Evolutionary conservation across 2,797 vertebrate genomes (phyloP).

Genomic region (Tapirus indicus): DNA sequence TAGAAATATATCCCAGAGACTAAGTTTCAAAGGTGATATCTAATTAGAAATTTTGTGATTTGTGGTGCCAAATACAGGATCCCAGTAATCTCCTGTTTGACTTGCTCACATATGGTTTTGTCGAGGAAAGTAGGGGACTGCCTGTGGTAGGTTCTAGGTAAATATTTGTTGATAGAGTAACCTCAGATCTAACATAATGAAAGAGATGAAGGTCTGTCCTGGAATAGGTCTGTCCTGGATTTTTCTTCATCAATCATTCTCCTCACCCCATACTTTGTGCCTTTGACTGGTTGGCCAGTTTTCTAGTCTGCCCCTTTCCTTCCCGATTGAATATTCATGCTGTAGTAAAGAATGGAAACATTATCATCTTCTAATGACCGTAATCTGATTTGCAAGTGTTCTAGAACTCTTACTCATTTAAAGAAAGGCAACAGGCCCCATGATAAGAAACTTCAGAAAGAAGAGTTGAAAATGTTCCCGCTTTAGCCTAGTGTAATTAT

Average conservation of each 20-base stretch:
- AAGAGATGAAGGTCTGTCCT: not conserved
- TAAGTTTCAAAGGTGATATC: not conserved
- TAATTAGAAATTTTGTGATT: conserved; percentile 38
- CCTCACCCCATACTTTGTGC: not conserved
- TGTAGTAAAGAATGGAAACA: conserved; percentile 7
- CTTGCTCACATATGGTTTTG: not conserved
- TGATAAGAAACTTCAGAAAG: conserved; percentile 40
- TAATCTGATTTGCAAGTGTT: conserved; percentile 50
- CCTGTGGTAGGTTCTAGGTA: conserved; percentile 25
- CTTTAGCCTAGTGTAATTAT: conserved; percentile 51
- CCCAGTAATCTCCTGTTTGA: not conserved
- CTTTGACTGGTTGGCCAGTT: conserved; percentile 2
- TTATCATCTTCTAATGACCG: conserved; percentile 18
- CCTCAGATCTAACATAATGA: conserved; percentile 1
- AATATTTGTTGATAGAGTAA: conserved; percentile 59
- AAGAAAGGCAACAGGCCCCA: not conserved
- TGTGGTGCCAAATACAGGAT: not conserved
- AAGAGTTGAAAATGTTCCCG: not conserved
- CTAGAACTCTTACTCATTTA: conserved; percentile 2
- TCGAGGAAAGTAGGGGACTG: not conserved
- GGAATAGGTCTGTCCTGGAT: not conserved
- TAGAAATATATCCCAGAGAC: not conserved
- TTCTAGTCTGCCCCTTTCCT: not conserved
- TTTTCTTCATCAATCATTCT: conserved; percentile 34
- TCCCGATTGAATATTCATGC: not conserved